Percentiles rank a stretch among this genome's conserved stretches.
phyloP scores from a whole-genome alignment of 2,888 invertebrate genomes.

The Amphimallon solstitiale region DNA sequence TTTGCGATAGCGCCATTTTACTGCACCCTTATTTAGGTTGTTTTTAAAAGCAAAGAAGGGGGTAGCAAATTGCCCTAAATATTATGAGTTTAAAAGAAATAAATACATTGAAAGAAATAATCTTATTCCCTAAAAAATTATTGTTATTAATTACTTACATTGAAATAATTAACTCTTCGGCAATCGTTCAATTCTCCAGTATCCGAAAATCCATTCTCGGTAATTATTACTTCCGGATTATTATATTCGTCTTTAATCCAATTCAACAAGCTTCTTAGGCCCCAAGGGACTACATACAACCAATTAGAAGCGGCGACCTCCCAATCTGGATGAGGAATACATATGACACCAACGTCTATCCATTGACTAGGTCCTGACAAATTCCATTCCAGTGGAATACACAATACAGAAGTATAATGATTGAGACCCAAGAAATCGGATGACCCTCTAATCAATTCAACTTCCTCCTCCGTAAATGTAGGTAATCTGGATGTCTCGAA shows the following conservation, averaged over 20 bases:
- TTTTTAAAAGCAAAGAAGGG: no score
- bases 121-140: no score
- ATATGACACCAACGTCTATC: slow-evolving; percentile 61
- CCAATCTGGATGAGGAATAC: slow-evolving; percentile 64
- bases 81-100: no score
- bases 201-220: slow-evolving; percentile 68
- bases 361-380: slow-evolving; percentile 59
- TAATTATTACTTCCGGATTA: slow-evolving; percentile 63
- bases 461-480: slow-evolving; percentile 60
- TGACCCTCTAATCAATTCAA: slow-evolving; percentile 63
- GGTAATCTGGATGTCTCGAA: slow-evolving; percentile 63
- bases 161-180: slow-evolving; percentile 51
- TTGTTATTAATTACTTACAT: slow-evolving; percentile 41
- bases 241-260: slow-evolving; percentile 57
- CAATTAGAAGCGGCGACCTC: slow-evolving; percentile 62
- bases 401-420: slow-evolving; percentile 67
- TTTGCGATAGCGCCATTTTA: no score
- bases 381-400: slow-evolving; percentile 49
- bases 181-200: slow-evolving; percentile 52
- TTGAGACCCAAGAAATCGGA: slow-evolving; percentile 75
- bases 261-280: slow-evolving; percentile 66
- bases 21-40: no score
- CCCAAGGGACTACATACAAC: slow-evolving; percentile 67
- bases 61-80: no score
- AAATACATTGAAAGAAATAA: no score